Base-by-base conservation (phyloP, 2,113 vertebrate genomes). In the Caranx ignobilis region DNA sequence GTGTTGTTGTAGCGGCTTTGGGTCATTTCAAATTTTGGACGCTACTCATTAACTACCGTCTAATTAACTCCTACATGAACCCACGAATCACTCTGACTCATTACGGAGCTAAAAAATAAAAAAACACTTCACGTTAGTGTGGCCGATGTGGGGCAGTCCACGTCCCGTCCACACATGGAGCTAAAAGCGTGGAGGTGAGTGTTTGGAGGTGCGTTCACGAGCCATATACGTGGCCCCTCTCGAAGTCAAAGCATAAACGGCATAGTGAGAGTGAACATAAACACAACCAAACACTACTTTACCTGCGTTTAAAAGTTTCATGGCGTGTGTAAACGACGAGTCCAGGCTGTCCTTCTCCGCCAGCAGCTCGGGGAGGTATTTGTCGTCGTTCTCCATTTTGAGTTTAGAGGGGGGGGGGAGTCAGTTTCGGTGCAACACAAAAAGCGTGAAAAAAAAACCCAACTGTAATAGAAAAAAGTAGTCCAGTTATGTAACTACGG, bases 281-380 rank as follows among this genome's bases (percentile, higher is more conserved):
- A 76, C 26, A 11, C 5, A 8, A 16, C 4, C 6, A 10, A 52
- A 52, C 9, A 6, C 11, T 16, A 72, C 79, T 91, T 95, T 96
- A 98, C 97, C 97, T 96, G 97, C 95, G 16, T 95, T 95, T 89
- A 99, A 93, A 92, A 98, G 96, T 94, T 97, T 97, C 95, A 95
- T 96, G 16, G 97, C 96, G 82, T 98, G 97, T 59, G 97, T 96
- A 91, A 98, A 98, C 80, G 96, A 97, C 73, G 95, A 90, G 89
- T 98, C 97, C 94, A 98, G 90, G 88, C 94, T 97, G 94, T 97
- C 97, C 90, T 96, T 97, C 88, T 98, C 97, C 69, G 96, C 97
- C 95, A 97, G 95, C 85, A 98, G 96, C 95, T 97, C 95, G 77
- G 97, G 97, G 82, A 97, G 94, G 83, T 97, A 98, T 94, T 97